Evolutionary conservation across 2,113 vertebrate species (phyloP).

Genomic region (Empidonax alnorum): DNA sequence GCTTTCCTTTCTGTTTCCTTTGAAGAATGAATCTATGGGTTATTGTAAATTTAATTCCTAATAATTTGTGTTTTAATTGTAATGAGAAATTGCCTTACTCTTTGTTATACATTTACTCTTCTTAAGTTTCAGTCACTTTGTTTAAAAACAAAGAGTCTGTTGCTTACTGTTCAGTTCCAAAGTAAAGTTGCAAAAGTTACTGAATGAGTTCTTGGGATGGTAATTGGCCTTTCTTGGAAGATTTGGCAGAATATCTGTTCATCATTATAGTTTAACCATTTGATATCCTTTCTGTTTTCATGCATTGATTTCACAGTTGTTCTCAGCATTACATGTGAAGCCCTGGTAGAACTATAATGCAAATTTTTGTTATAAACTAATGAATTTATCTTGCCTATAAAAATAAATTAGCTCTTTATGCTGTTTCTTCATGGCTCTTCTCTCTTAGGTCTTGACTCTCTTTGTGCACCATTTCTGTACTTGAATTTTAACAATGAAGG

Average conservation of each 20-base stretch:
- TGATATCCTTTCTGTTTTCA: background rate
- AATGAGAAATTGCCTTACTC: background rate
- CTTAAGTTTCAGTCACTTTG: background rate
- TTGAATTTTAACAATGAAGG: conserved; percentile 99
- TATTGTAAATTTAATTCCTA: background rate
- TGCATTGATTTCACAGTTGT: background rate
- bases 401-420: background rate
- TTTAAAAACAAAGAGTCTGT: background rate
- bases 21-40: background rate
- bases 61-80: background rate
- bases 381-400: background rate
- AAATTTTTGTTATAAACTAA: background rate
- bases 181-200: background rate
- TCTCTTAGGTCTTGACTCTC: conserved; percentile 92
- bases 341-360: background rate
- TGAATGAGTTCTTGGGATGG: background rate
- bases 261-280: background rate
- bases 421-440: background rate
- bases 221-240: background rate
- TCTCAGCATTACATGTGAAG: background rate
- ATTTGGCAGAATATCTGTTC: background rate
- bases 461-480: conserved; percentile 96
- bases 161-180: background rate
- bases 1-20: background rate
- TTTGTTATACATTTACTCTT: background rate